Conservation (phyloP, 1,140 invertebrate genomes). For the Conus betulinus region DNA sequence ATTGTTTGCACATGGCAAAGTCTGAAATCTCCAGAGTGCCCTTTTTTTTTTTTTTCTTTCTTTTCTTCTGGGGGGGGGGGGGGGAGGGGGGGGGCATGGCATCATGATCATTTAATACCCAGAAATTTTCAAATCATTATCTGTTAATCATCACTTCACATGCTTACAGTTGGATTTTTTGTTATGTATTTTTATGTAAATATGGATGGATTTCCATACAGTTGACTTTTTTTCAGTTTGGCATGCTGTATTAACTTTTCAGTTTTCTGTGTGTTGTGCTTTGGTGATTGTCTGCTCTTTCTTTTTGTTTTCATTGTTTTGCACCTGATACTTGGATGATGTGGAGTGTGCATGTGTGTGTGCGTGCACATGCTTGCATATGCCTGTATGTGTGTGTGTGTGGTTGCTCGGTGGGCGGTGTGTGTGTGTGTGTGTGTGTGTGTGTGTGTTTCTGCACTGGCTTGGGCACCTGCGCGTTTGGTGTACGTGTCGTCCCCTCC, state of each 20-base stretch:
- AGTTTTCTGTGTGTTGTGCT: constrained; percentile 2
- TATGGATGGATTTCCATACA: no score
- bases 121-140: no score
- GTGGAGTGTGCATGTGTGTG: background rate
- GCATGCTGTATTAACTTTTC: background rate
- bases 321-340: background rate
- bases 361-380: background rate
- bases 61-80: no score
- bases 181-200: background rate
- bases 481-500: background rate
- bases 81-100: no score
- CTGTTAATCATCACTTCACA: no score
- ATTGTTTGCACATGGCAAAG: no score
- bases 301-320: constrained; percentile 5
- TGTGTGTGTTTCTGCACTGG: no score
- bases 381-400: background rate
- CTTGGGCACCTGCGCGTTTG: no score
- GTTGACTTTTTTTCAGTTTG: background rate
- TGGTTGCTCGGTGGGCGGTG: background rate
- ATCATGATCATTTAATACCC: no score
- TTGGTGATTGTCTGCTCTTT: background rate
- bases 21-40: no score
- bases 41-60: no score
- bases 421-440: background rate
- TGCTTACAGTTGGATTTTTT: background rate